Evolutionary conservation across 2,113 vertebrate genomes (phyloP).

Genomic region (Meles meles): DNA sequence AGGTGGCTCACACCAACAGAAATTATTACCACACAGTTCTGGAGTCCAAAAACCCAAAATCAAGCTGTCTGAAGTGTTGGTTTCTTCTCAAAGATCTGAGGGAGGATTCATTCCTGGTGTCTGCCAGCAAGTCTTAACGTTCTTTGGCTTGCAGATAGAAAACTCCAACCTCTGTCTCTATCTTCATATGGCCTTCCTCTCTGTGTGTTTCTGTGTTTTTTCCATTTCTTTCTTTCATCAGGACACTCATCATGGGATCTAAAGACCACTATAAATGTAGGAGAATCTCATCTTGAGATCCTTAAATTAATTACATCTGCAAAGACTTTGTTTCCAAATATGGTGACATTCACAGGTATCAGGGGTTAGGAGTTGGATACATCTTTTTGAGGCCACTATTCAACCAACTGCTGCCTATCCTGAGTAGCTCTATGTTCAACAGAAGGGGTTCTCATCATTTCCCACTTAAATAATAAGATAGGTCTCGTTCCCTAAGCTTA

Average conservation of each 20-base stretch:
- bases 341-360: not conserved
- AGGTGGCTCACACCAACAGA: not conserved
- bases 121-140: not conserved
- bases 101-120: not conserved
- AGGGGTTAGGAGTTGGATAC: not conserved
- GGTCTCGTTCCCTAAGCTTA: not conserved
- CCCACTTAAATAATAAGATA: not conserved
- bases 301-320: not conserved
- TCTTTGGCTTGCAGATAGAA: not conserved
- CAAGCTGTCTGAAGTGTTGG: not conserved
- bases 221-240: not conserved
- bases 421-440: not conserved
- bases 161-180: not conserved
- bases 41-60: not conserved
- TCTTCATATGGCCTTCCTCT: not conserved
- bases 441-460: not conserved
- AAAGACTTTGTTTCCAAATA: not conserved
- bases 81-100: not conserved
- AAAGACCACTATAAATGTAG: not conserved
- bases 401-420: not conserved
- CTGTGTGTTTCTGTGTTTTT: not conserved
- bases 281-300: not conserved
- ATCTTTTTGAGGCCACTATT: not conserved
- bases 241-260: not conserved
- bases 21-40: not conserved